phyloP scores from a whole-genome alignment of 2,888 invertebrate genomes.

The Timandra comae region DNA sequence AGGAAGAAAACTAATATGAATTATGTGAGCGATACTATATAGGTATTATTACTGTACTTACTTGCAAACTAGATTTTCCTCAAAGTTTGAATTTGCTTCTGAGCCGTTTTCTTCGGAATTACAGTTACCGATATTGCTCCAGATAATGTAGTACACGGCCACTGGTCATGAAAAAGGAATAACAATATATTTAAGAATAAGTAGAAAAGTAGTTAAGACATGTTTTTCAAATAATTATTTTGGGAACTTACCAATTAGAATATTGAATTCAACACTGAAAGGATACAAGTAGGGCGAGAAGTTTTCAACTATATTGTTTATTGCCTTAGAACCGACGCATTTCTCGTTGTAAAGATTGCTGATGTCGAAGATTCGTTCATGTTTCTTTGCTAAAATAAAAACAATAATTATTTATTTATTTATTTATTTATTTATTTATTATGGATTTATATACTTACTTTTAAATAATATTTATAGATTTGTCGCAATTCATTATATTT shows the following conservation, averaged over 20 bases:
- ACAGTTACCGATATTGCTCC: constrained; percentile 83
- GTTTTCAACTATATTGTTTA: constrained; percentile 71
- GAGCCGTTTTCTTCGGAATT: constrained; percentile 50
- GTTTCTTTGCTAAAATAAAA: constrained; percentile 10
- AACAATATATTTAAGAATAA: no score
- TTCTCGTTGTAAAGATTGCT: constrained; percentile 52
- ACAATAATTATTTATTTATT: neutral
- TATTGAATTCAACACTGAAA: constrained; percentile 87
- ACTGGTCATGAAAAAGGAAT: constrained; percentile 56
- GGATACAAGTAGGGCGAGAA: constrained; percentile 87
- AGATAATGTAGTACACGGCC: constrained; percentile 84
- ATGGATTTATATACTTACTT: no score
- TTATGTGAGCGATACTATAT: no score
- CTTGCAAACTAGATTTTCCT: constrained; percentile 59
- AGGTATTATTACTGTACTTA: no score
- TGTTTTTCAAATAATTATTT: neutral
- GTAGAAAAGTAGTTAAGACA: no score
- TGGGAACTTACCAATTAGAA: constrained; percentile 79
- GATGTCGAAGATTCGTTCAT: constrained; percentile 43
- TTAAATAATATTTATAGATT: no score
- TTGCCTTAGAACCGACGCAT: constrained; percentile 62
- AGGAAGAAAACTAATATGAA: no score
- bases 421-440: no score
- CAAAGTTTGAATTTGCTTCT: constrained; percentile 43
- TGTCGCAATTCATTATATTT: no score